Evolutionary conservation across 2,888 invertebrate genomes (phyloP).

Genomic region (Plagodis dolabraria): DNA sequence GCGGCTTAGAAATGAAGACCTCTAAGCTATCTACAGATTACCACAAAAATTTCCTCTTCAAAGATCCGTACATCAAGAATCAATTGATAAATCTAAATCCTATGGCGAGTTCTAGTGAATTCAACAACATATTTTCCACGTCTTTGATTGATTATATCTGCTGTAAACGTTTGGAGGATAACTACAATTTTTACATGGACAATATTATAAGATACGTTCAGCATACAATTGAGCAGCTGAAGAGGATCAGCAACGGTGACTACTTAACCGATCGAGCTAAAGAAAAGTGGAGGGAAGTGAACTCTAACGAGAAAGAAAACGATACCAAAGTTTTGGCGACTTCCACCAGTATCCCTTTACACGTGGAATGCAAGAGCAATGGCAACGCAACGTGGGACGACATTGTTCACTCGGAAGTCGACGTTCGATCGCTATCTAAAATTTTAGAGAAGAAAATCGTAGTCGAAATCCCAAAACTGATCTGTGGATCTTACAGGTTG

Average conservation of each 20-base stretch:
- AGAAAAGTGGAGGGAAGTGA: constrained; percentile 70
- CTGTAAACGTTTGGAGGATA: constrained; percentile 69
- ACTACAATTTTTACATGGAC: constrained; percentile 76
- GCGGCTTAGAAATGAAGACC: constrained; percentile 57
- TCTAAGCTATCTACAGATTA: constrained; percentile 51
- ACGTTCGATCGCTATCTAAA: constrained; percentile 67
- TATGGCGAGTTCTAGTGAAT: constrained; percentile 44
- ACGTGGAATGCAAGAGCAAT: constrained; percentile 55
- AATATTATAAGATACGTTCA: constrained; percentile 71
- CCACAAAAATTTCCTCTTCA: constrained; percentile 56
- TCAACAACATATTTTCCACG: constrained; percentile 56
- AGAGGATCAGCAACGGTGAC: constrained; percentile 77
- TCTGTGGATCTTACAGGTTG: constrained; percentile 62
- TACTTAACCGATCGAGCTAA: constrained; percentile 74
- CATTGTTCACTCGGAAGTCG: constrained; percentile 71
- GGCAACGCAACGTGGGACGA: constrained; percentile 62
- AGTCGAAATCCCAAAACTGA: constrained; percentile 67
- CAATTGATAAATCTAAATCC: constrained; percentile 56
- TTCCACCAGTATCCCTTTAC: constrained; percentile 64
- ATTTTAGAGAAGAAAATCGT: constrained; percentile 71
- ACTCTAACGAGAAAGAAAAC: constrained; percentile 34
- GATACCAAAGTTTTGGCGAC: constrained; percentile 58
- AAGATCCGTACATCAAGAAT: constrained; percentile 61
- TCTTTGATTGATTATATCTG: constrained; percentile 73
- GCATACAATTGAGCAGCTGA: constrained; percentile 75